Evolutionary conservation across 2,888 invertebrate genomes (phyloP), one percentile per base, ranked within the genome.

Genomic region (Megalurothrips usitatus): DNA sequence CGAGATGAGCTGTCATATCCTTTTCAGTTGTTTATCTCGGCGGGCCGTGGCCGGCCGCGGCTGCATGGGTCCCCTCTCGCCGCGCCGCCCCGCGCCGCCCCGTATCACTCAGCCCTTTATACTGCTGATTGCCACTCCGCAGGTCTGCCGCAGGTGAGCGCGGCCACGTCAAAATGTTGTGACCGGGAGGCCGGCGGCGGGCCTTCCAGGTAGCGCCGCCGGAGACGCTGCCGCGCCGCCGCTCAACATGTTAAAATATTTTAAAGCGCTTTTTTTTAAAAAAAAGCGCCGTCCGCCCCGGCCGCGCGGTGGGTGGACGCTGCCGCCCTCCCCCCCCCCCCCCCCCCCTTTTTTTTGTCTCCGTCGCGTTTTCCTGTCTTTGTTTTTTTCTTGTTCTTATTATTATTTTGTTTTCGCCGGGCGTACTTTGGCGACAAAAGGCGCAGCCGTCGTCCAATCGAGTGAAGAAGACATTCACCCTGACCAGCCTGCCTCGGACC

Each of bases 161-260:
- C 80, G 79, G 48, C 26, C 58, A n/a, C 68, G 68, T 68, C 68
- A 68, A n/a, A 68, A 68, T 23, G 23, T 68, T 68, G 68, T 68
- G 68, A 68, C 58, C 58, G 14, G 58, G 14, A 0, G 58, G 14
- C 11, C 58, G 0, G 58, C 19, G 17, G 0, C 58, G 14, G 3
- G 52, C 14, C 34, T 43, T 43, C 52, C 52, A 52, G 52, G 52
- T 19, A 52, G 52, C 52, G 52, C 52, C 19, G 52, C 52, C 52
- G 52, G n/a, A n/a, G n/a, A 3, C 52, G 10, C 52, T 52, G 52
- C 52, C 52, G 52, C 4, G 6, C 19, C 52, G 12, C 52, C 34
- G 34, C 34, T 43, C 34, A 43, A 43, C 34, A 43, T 43, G 34
- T 43, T 43, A 43, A 43, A 43, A n/a, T n/a, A n/a, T 43, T 6